Evolutionary conservation across 1,140 invertebrate genomes (phyloP), one percentile per base, ranked within the genome.

Genomic region (Drosophila prosaltans): DNA sequence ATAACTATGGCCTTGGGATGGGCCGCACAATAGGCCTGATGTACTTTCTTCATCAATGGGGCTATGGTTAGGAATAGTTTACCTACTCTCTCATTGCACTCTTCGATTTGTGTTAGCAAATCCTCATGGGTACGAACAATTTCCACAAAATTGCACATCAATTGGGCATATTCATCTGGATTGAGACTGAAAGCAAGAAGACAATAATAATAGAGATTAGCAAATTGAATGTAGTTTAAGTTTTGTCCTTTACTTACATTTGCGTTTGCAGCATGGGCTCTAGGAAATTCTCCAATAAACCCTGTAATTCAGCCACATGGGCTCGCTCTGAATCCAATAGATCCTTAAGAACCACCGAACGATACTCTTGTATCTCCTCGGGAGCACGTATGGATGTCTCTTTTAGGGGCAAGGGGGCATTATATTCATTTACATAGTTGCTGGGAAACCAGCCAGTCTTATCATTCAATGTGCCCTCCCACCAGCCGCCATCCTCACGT

Each of bases 401-500:
- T 48, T 90, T 63, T 21, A 90, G 65, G 2, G 91, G 94, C 68
- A 94, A 93, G 81, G 94, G 94, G 48, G 94, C 92, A 94, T 96
- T 97, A 86, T 95, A 95, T 92, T 98, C 97, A 88, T 96, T 97
- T 21, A 99, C 98, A 95, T 99, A 99, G 93, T 99, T 98, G 78
- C 97, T 97, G 70, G 98, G 98, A 94, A 99, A 99, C 98, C 98
- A 99, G 78, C 98, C 98, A 72, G 98, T 99, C 92, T 97, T 97
- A 60, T 97, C 98, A 74, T 97, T 95, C 21, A 99, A 93, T 2
- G 98, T 99, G 11, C 98, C 98, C 93, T 99, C 98, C 98, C 98
- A 99, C 95, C 98, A 99, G 30, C 97, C 98, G 57, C 98, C 98
- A 92, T 99, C 96, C 84, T 98, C 96, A 60, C 93, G 93, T 92